phyloP scores from a whole-genome alignment of 2,113 vertebrate species.

The Myiozetetes cayanensis region DNA sequence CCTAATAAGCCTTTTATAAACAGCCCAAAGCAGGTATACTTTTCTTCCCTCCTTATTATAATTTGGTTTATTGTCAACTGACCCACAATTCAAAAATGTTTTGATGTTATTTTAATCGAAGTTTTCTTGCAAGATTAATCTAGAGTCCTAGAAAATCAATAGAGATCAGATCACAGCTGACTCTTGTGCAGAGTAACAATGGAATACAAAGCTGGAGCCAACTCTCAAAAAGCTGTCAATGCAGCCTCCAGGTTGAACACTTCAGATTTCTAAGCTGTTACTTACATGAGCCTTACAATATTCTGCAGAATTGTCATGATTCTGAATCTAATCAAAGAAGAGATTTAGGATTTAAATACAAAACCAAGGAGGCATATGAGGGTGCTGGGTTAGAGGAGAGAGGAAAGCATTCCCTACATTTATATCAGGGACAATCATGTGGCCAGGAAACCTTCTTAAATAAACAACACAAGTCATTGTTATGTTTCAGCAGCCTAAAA shows the following conservation, averaged over 20 bases:
- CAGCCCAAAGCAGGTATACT: neutral
- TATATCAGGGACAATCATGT: neutral
- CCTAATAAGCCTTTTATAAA: neutral
- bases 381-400: neutral
- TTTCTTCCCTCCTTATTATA: neutral
- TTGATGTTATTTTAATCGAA: neutral
- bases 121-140: constrained; percentile 34
- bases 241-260: neutral
- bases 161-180: neutral
- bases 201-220: neutral
- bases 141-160: neutral
- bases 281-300: neutral
- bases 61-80: neutral
- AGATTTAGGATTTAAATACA: neutral
- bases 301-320: neutral
- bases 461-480: neutral
- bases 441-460: neutral
- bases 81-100: neutral
- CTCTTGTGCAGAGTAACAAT: neutral
- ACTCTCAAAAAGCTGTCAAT: neutral
- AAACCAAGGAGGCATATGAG: neutral
- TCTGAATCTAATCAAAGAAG: neutral
- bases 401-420: neutral
- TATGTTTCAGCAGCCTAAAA: neutral
- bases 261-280: neutral